Conservation (phyloP, 1,140 invertebrate genomes). For the Galleria mellonella region DNA sequence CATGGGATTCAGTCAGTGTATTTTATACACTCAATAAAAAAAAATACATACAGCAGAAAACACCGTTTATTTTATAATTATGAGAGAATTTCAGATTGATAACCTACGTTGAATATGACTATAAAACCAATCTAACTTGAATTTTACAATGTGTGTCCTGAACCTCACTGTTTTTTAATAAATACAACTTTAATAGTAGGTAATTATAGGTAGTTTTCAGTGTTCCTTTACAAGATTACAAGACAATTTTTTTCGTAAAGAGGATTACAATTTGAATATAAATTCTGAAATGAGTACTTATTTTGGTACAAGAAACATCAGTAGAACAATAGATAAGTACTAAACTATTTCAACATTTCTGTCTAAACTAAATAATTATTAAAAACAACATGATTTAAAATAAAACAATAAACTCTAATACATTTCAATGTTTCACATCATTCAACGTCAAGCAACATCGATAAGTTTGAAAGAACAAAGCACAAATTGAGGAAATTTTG, state of each 20-base stretch:
- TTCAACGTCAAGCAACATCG: constrained; percentile 64
- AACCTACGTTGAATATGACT: constrained; percentile 74
- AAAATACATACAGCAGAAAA: constrained; percentile 70
- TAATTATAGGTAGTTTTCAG: constrained; percentile 37
- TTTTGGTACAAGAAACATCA: constrained; percentile 47
- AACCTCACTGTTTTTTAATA: constrained; percentile 45
- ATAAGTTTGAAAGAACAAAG: constrained; percentile 53
- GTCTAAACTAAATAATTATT: constrained; percentile 56
- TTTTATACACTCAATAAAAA: constrained; percentile 6
- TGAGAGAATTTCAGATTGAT: constrained; percentile 76
- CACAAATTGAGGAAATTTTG: constrained; percentile 43
- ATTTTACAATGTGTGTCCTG: constrained; percentile 59
- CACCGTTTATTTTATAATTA: constrained; percentile 77
- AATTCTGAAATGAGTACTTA: constrained; percentile 39
- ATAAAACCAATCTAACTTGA: constrained; percentile 71
- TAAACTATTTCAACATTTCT: constrained; percentile 64
- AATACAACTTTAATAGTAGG: constrained; percentile 42
- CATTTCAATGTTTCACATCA: constrained; percentile 53
- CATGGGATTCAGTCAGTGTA: too few species aligned
- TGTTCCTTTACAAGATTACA: constrained; percentile 64
- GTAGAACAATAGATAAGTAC: constrained; percentile 30
- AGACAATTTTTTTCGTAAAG: constrained; percentile 51
- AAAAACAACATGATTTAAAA: constrained; percentile 61
- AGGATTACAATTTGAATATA: constrained; percentile 50
- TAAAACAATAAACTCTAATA: constrained; percentile 48